phyloP scores from a whole-genome alignment of 1,140 invertebrate genomes.

The Nixonia krombeini region DNA sequence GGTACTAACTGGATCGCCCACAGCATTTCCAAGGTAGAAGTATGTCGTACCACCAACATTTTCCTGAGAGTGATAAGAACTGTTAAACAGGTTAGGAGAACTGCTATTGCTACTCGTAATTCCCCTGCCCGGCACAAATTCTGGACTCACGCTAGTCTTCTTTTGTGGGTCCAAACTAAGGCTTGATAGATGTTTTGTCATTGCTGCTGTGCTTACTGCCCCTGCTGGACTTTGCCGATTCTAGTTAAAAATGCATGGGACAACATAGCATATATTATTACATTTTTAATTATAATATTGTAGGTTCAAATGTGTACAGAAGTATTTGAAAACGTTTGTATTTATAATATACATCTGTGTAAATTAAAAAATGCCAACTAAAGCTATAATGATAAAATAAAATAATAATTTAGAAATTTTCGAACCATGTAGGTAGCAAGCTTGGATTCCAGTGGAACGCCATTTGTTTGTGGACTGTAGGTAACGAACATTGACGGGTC shows the following conservation, averaged over 20 bases:
- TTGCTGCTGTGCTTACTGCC: constrained; percentile 65
- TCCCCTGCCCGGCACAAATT: constrained; percentile 62
- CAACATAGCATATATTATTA: too few relatives aligned
- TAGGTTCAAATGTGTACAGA: too few relatives aligned
- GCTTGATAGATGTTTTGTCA: constrained; percentile 74
- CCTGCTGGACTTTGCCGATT: constrained; percentile 74
- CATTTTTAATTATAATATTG: too few relatives aligned
- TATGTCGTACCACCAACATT: constrained; percentile 96
- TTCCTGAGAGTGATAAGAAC: constrained; percentile 77
- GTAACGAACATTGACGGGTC: constrained; percentile 69
- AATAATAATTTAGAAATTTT: too few relatives aligned
- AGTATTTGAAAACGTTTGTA: too few relatives aligned
- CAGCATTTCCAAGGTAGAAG: constrained; percentile 79
- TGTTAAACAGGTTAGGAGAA: constrained; percentile 66
- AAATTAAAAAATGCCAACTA: too few relatives aligned
- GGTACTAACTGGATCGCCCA: constrained; percentile 58
- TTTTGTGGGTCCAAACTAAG: constrained; percentile 74
- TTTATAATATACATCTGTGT: too few relatives aligned
- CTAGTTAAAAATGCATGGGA: too few relatives aligned
- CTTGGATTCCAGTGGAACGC: constrained; percentile 87
- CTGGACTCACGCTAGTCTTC: constrained; percentile 69
- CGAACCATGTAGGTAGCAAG: constrained; percentile 87
- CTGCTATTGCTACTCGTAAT: constrained; percentile 63
- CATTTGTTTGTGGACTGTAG: constrained; percentile 75
- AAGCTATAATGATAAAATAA: too few relatives aligned